These are phyloP conservation scores for Microtus montanus DNA, from an alignment of 2,113 vertebrate genomes.

Conservation along the genomic window DNA sequence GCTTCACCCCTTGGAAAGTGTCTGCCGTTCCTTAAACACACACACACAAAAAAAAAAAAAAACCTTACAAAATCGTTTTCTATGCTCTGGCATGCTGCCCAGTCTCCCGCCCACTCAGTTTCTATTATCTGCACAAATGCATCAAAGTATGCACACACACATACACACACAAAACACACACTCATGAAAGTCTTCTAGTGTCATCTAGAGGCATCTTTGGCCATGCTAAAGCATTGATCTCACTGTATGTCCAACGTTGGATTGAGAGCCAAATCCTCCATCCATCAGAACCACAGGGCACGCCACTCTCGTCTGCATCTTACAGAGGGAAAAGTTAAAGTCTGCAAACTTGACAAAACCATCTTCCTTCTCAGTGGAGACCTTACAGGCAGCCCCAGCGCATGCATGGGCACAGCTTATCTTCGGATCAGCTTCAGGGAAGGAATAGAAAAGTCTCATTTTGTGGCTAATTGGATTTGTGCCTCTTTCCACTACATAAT, in stretches of 20 bases:
- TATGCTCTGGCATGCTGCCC: too few species aligned
- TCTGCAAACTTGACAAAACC: not conserved
- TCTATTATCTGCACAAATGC: not conserved
- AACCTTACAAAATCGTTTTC: not conserved
- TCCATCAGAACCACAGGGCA: not conserved
- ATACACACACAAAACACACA: not conserved
- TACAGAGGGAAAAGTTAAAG: not conserved
- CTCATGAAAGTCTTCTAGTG: not conserved
- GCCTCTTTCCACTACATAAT: constrained; percentile 62
- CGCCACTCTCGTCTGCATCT: not conserved
- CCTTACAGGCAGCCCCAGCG: not conserved
- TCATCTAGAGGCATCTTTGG: not conserved
- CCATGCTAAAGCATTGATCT: not conserved
- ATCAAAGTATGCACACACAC: not conserved
- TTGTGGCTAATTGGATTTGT: constrained; percentile 68
- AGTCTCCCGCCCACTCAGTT: not conserved
- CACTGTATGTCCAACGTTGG: not conserved
- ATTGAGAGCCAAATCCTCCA: not conserved
- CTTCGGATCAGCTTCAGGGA: constrained; percentile 36
- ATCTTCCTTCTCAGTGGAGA: not conserved
- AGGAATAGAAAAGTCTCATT: constrained; percentile 63
- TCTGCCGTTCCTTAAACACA: not conserved
- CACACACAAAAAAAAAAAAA: not conserved
- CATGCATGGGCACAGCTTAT: not conserved
- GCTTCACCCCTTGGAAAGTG: not conserved